Evolutionary conservation across 2,113 vertebrate genomes (phyloP).

Genomic region (Amblyopsis rosae): DNA sequence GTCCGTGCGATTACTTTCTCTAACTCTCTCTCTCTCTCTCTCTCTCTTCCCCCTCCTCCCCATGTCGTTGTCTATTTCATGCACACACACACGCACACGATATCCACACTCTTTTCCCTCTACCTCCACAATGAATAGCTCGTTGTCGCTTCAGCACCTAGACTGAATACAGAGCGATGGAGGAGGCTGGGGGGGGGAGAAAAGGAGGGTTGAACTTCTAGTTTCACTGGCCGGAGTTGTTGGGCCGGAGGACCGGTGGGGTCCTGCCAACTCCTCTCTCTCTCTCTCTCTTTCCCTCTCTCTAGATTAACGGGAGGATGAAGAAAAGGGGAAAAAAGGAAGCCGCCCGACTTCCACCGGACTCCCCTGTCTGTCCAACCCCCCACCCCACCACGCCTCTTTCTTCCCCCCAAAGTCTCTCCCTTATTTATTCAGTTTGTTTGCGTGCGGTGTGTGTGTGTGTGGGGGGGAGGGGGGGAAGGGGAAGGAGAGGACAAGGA

Average conservation of each 20-base stretch:
- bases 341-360: slow-evolving; percentile 48
- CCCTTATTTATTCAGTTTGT: slow-evolving; percentile 71
- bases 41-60: slow-evolving; percentile 37
- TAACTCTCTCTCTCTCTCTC: slow-evolving; percentile 50
- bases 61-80: background rate
- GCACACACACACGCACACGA: slow-evolving; percentile 44
- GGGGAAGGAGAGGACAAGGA: too few relatives aligned
- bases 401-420: slow-evolving; percentile 38
- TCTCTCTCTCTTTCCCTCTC: slow-evolving; percentile 32
- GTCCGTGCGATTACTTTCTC: slow-evolving; percentile 32
- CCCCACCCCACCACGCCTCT: slow-evolving; percentile 12
- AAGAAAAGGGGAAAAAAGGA: slow-evolving; percentile 46
- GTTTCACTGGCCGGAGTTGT: background rate
- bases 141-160: slow-evolving; percentile 80
- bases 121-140: slow-evolving; percentile 79
- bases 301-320: slow-evolving; percentile 56
- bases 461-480: too few relatives aligned
- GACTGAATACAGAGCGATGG: slow-evolving; percentile 77
- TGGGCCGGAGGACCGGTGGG: slow-evolving; percentile 42
- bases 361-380: slow-evolving; percentile 38
- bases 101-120: slow-evolving; percentile 75
- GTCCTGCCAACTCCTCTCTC: slow-evolving; percentile 47
- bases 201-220: too few relatives aligned
- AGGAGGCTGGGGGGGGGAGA: slow-evolving; percentile 42
- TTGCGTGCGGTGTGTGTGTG: slow-evolving; percentile 64